Evolutionary conservation across 2,113 vertebrate genomes (phyloP).

Genomic region (Nyctereutes procyonoides): DNA sequence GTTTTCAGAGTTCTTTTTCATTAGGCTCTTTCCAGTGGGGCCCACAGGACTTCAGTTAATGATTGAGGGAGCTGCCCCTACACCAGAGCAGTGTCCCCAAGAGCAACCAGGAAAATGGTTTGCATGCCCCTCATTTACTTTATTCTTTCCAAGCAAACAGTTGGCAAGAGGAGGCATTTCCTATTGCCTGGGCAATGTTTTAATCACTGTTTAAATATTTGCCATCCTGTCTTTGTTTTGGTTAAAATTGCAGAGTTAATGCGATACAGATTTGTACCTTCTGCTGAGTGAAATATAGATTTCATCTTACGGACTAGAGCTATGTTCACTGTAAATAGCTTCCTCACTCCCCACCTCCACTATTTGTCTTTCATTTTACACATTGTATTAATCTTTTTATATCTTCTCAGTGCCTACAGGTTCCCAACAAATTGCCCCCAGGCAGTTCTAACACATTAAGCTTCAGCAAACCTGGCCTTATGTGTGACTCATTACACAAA

Average conservation of each 20-base stretch:
- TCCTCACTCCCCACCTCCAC: not conserved
- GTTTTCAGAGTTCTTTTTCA: conserved; percentile 50
- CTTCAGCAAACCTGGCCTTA: conserved; percentile 34
- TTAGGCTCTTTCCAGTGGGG: not conserved
- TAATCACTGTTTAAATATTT: conserved; percentile 78
- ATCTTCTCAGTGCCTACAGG: conserved; percentile 48
- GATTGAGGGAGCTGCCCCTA: not conserved
- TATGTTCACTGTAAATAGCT: conserved; percentile 31
- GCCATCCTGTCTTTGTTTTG: conserved; percentile 75
- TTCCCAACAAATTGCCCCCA: conserved; percentile 25
- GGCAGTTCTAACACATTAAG: not conserved
- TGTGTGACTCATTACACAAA: conserved; percentile 15
- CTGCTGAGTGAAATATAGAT: conserved; percentile 63
- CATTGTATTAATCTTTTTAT: conserved; percentile 37
- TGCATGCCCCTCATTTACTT: conserved; percentile 66
- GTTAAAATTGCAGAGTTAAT: conserved; percentile 74
- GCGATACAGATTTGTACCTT: conserved; percentile 67
- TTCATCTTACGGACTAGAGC: conserved; percentile 47
- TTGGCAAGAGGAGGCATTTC: conserved; percentile 71
- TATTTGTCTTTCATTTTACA: conserved; percentile 49
- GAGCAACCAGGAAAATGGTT: conserved; percentile 51
- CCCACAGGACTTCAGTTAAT: not conserved
- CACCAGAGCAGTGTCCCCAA: conserved; percentile 21
- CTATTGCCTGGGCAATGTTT: conserved; percentile 71
- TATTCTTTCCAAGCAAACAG: conserved; percentile 66